Evolutionary conservation across 2,113 vertebrate species (phyloP).

Genomic region (Toxotes chatareus): DNA sequence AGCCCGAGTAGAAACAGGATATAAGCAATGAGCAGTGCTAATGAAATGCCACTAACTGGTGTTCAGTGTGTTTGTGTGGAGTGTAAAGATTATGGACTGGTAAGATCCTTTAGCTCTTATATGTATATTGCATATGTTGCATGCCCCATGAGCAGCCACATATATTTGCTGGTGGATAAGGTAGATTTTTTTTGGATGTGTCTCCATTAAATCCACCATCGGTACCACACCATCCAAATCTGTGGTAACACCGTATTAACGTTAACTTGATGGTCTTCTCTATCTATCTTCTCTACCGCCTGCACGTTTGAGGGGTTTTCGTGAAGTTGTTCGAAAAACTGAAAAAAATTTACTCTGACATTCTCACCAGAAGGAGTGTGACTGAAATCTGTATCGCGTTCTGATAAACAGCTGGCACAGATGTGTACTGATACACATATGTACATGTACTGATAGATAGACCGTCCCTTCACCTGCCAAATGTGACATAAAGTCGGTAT

Average conservation of each 20-base stretch:
- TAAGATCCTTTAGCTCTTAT: background rate
- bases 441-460: background rate
- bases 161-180: background rate
- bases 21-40: constrained; percentile 7
- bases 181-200: background rate
- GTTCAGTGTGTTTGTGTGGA: constrained; percentile 1
- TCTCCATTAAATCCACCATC: background rate
- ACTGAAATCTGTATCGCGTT: background rate
- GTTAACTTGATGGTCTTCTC: background rate
- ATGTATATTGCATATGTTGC: background rate
- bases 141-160: background rate
- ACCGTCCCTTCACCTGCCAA: background rate
- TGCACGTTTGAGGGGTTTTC: background rate
- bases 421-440: background rate
- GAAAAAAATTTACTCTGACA: background rate
- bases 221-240: background rate
- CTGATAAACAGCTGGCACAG: background rate
- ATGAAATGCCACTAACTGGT: constrained; percentile 11
- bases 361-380: background rate
- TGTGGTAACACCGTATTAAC: background rate
- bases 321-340: background rate
- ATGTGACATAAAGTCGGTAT: background rate
- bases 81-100: background rate
- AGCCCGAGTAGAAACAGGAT: background rate
- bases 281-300: background rate